These are phyloP conservation scores for Pelecanoides urinatrix DNA, from an alignment of 2,113 vertebrate genomes.

Conservation along the genomic window DNA sequence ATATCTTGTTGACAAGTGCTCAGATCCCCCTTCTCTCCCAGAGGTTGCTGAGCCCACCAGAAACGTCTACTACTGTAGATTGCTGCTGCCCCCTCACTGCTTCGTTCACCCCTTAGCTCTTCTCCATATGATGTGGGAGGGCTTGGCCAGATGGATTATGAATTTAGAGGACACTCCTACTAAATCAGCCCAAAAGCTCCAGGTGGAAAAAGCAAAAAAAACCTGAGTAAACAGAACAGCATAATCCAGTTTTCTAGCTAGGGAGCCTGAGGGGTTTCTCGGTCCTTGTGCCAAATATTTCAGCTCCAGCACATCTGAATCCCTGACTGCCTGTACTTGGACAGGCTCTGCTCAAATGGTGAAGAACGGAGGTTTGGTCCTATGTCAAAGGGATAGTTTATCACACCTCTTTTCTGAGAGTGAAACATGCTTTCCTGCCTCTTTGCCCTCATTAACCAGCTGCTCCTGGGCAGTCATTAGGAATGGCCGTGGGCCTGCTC, in stretches of 20 bases:
- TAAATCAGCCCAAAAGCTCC: background rate
- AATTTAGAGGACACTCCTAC: background rate
- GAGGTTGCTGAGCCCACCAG: background rate
- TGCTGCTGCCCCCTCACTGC: background rate
- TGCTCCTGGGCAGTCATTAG: background rate
- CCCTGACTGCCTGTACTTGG: background rate
- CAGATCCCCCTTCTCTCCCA: background rate
- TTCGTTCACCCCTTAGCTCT: background rate
- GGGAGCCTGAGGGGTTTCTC: background rate
- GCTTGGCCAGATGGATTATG: background rate
- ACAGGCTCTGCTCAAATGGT: background rate
- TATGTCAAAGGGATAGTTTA: background rate
- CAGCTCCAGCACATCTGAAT: background rate
- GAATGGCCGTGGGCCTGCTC: rapidly evolving
- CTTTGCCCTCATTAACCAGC: background rate
- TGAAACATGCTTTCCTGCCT: background rate
- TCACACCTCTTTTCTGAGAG: background rate
- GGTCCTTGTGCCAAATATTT: background rate
- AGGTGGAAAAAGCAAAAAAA: background rate
- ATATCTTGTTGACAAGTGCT: background rate
- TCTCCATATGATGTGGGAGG: background rate
- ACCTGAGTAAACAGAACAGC: background rate
- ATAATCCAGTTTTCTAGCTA: background rate
- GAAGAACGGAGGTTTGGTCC: background rate
- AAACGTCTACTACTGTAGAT: background rate